Evolutionary conservation across 1,140 invertebrate genomes (phyloP), one percentile per base, ranked within the genome.

Genomic region (Meloidogyne exigua): DNA sequence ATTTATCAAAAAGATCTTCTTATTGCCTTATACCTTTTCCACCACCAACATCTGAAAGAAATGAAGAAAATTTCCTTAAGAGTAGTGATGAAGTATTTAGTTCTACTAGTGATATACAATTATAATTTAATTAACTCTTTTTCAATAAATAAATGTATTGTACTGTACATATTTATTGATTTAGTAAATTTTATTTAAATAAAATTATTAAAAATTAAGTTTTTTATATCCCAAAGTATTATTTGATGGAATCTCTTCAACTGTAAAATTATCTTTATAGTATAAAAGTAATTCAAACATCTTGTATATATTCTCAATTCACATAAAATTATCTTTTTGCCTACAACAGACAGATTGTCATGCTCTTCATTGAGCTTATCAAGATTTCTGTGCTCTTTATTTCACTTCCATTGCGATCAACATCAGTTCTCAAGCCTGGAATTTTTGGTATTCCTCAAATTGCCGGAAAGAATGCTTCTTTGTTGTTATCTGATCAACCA

Each of bases 21-120:
- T 57, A 18, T 21, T 57, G 18, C 21, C 49, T 57, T 57, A n/a
- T 57, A 57, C 49, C 49, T 57, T 57, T n/a, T 7, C 18, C 18
- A n/a, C 18, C 36, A 39, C 9, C 9, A 39, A 39, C 36, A 39
- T 39, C 13, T 9, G n/a, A 57, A n/a, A 57, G n/a, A 57, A 57
- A 57, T 57, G 49, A 57, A 57, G 49, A 57, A 57, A 57, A 57
- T 57, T n/a, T n/a, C n/a, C 49, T 57, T 57, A 57, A 57, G 21
- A 57, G 18, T 57, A n/a, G 49, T n/a, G 49, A 57, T n/a, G 49
- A 57, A 57, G n/a, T 57, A n/a, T 57, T 57, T 57, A 57, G n/a
- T 57, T 57, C 18, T n/a, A 57, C 49, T 7, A 57, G 49, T 57
- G 49, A 57, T 57, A 57, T 57, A 57, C 49, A 57, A 57, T 57